These are phyloP conservation scores for Smutsia gigantea DNA, from an alignment of 2,797 vertebrate genomes.

Conservation along the genomic window DNA sequence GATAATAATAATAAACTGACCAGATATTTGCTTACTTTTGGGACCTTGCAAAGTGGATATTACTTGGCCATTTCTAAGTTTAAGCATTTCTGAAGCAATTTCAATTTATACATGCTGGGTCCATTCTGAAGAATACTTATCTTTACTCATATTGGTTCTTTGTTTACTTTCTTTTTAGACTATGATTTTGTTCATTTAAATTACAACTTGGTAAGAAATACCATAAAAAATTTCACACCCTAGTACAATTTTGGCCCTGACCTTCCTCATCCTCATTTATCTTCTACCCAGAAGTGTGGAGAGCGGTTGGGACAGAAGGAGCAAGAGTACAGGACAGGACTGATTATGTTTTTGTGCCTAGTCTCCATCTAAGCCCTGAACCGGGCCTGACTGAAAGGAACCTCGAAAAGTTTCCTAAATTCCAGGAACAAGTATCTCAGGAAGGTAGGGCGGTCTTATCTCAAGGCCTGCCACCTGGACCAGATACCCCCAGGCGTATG, in stretches of 20 bases:
- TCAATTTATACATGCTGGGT: neutral
- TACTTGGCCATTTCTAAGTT: neutral
- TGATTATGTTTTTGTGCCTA: too few relatives aligned
- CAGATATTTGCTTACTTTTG: neutral
- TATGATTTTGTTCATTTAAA: neutral
- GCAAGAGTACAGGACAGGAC: too few relatives aligned
- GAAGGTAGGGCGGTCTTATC: too few relatives aligned
- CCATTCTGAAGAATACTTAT: neutral
- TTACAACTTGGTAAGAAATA: neutral
- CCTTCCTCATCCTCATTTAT: neutral
- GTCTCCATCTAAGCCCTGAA: too few relatives aligned
- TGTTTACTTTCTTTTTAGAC: neutral
- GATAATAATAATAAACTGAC: neutral
- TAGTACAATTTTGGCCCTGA: neutral
- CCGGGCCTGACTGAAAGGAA: too few relatives aligned
- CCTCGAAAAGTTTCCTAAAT: too few relatives aligned
- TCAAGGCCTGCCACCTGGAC: too few relatives aligned
- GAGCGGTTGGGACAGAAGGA: too few relatives aligned
- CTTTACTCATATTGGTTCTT: neutral
- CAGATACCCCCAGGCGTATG: too few relatives aligned
- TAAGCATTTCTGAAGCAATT: neutral
- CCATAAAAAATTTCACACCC: neutral
- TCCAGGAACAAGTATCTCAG: too few relatives aligned
- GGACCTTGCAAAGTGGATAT: too few relatives aligned
- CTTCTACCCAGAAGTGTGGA: too few relatives aligned